Base-by-base conservation (phyloP, 2,113 vertebrate genomes). In the Aramus guarauna region DNA sequence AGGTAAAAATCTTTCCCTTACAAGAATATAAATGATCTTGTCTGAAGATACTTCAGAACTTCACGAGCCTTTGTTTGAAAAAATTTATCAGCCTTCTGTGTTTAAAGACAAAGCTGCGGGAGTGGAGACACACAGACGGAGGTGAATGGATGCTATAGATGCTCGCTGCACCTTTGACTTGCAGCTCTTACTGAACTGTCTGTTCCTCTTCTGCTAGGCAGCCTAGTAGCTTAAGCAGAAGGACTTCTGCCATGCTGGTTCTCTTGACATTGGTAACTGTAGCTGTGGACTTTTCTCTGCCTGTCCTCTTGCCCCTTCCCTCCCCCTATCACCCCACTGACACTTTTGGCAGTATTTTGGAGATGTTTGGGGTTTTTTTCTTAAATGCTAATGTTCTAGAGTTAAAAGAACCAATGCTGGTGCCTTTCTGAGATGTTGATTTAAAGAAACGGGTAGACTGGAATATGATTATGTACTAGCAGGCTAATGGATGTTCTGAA, bases 281-380 rank as follows among this genome's bases (percentile, higher is more conserved):
- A 64, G 50, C 15, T 69, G 16, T 50, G 26, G 26, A 17, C 12
- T 69, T 50, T 7, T 11, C 34, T 75, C 23, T 58, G 23, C 21
- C 5, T 56, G 32, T 32, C 14, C 32, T 22, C 12, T 52, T 66
- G 17, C 11, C 12, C 5, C 4, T 56, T 48, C 18, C 14, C 6
- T 16, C 18, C 12, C 17, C 15, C 4, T 2, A 1, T 19, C 1
- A 4, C 7, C 29, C 16, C 11, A 18, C n/a, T 2, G 4, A 45
- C 9, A 13, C 20, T 34, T 88, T 2, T 11, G 71, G 48, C 48
- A 77, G 24, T 29, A 30, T 39, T 75, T 79, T 10, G 34, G 14
- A 19, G 13, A 3, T 3, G 2, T 41, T 1, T n/a, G n/a, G n/a
- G n/a, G n/a, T 9, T 21, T 71, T 72, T 58, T 50, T 58, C 36